Evolutionary conservation across 2,888 invertebrate genomes (phyloP).

Genomic region (Zootermopsis nevadensis): DNA sequence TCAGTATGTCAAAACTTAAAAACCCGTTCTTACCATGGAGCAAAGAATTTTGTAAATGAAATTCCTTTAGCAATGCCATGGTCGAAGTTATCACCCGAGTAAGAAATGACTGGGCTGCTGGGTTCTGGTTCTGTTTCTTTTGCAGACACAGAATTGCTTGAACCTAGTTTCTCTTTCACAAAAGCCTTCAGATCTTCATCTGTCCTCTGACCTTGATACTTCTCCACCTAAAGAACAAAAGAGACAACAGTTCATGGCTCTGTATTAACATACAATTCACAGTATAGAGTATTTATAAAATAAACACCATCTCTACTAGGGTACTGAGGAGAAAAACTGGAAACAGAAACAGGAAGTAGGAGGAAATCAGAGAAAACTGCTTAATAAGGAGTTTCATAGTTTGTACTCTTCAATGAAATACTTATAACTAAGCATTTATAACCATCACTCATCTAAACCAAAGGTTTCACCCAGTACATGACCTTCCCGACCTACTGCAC

Average conservation of each 20-base stretch:
- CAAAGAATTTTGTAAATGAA: slow-evolving; percentile 88
- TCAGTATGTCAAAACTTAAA: too few relatives aligned
- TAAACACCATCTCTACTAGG: too few relatives aligned
- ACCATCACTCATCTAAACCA: too few relatives aligned
- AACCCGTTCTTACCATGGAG: slow-evolving; percentile 76
- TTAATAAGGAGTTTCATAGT: too few relatives aligned
- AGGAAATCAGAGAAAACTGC: not conserved
- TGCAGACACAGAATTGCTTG: slow-evolving; percentile 64
- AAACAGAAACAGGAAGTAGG: too few relatives aligned
- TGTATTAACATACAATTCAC: too few relatives aligned
- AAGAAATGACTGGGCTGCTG: slow-evolving; percentile 68
- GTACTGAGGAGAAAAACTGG: too few relatives aligned
- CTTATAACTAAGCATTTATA: too few relatives aligned
- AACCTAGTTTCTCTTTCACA: slow-evolving; percentile 76
- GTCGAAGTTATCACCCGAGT: slow-evolving; percentile 79
- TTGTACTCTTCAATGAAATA: too few relatives aligned
- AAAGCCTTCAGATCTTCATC: slow-evolving; percentile 78
- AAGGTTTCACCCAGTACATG: too few relatives aligned
- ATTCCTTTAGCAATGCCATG: slow-evolving; percentile 76
- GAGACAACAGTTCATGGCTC: not conserved
- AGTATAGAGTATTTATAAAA: too few relatives aligned
- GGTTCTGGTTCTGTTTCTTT: slow-evolving; percentile 56
- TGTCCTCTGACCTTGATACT: slow-evolving; percentile 75
- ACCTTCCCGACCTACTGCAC: too few relatives aligned
- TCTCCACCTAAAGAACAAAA: slow-evolving; percentile 72